phyloP scores from a whole-genome alignment of 2,888 invertebrate genomes.

The Metalampra italica region DNA sequence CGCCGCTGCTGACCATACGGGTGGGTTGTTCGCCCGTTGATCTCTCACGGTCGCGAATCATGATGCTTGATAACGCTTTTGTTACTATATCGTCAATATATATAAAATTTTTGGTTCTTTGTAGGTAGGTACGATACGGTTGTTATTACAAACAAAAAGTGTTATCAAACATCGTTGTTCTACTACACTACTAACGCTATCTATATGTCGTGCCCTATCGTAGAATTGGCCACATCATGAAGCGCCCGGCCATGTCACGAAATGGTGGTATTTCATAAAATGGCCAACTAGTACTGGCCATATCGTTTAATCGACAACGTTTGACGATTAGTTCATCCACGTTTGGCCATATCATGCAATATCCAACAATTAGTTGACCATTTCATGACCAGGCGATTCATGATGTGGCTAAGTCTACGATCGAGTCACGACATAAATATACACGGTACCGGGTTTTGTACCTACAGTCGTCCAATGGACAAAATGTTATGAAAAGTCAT shows the following conservation, averaged over 20 bases:
- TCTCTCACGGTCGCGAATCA: conserved; percentile 27
- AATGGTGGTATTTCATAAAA: too few species aligned
- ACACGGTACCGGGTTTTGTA: conserved; percentile 53
- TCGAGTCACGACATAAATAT: too few species aligned
- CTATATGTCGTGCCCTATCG: too few species aligned
- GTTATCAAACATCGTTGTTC: conserved; percentile 44
- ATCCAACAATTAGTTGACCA: too few species aligned
- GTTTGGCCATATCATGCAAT: too few species aligned
- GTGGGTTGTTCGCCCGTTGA: conserved; percentile 87
- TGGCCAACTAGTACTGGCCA: too few species aligned
- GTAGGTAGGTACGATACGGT: background rate
- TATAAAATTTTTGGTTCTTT: background rate
- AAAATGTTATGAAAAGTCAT: conserved; percentile 36
- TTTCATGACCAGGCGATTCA: too few species aligned
- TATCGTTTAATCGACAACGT: too few species aligned
- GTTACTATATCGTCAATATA: background rate
- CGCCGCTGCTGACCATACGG: conserved; percentile 92
- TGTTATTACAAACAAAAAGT: conserved; percentile 9
- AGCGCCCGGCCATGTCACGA: too few species aligned
- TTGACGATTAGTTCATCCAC: too few species aligned
- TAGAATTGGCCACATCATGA: too few species aligned
- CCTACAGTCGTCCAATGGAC: conserved; percentile 38
- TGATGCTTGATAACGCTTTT: conserved; percentile 42
- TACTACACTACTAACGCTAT: conserved; percentile 53
- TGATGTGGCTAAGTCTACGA: too few species aligned